Evolutionary conservation across 2,113 vertebrate species (phyloP), one percentile per base, ranked within the genome.

Genomic region (Tyrannus savana): DNA sequence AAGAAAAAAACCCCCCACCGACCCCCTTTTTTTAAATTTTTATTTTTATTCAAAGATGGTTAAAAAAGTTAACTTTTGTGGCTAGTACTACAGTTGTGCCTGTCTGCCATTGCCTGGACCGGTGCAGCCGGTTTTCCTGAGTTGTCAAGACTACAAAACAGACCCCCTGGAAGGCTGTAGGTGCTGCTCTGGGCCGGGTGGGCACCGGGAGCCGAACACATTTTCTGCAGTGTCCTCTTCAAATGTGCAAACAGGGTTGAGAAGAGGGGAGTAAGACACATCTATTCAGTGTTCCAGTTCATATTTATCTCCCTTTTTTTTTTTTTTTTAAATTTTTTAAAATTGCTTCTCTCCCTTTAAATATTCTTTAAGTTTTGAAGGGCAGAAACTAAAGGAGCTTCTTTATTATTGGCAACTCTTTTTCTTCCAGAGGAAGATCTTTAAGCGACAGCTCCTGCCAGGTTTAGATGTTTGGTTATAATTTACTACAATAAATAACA

Each of bases 401-500:
- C 77, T 94, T 93, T 62, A 60, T 75, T 76, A 42, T 58, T 82
- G 89, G 94, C 86, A 94, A 94, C 94, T 96, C 88, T 96, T 82
- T 82, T 94, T 94, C 69, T 93, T 69, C 87, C 27, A 16, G 83
- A 94, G 87, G 82, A 84, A 82, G 42, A 53, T 53, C 47, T 92
- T 78, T 74, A 69, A 87, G 90, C 90, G 95, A 95, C 78, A 96
- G 84, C 84, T 97, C 95, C 94, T 94, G 84, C 91, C 80, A 92
- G 55, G 85, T 93, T 94, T 93, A 93, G 80, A 76, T 80, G 93
- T 96, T 93, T 95, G 66, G 62, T 88, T 96, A 84, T 96, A 85
- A 94, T 94, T 93, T 97, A 91, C 80, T 94, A 92, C 90, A 96
- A 98, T 97, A 98, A 97, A 97, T 97, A 97, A 97, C 94, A 95